A percentile compares a stretch with the other conserved stretches of the same genome.
Evolutionary conservation across 2,797 vertebrate species (phyloP).

Genomic region (Onychomys arenicola): DNA sequence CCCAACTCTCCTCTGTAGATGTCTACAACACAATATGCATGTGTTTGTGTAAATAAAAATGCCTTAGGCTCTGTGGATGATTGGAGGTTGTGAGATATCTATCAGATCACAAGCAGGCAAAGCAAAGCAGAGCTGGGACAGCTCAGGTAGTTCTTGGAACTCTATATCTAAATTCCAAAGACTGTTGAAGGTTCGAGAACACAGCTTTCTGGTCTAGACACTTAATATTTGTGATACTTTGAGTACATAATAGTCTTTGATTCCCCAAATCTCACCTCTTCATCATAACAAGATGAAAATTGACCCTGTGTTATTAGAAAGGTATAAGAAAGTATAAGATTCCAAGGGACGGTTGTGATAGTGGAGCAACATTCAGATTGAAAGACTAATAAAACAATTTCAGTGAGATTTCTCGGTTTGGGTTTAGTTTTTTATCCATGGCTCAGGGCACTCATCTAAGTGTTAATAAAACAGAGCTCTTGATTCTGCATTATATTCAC

Average conservation of each 20-base stretch:
- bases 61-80: neutral
- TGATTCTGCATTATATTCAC: conserved; percentile 35
- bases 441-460: conserved; percentile 29
- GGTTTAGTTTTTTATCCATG: conserved; percentile 25
- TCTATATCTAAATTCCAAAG: neutral
- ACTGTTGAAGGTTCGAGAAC: neutral
- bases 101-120: neutral
- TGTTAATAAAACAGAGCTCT: conserved; percentile 53
- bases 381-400: conserved; percentile 26
- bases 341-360: neutral
- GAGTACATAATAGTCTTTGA: neutral
- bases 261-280: conserved; percentile 9
- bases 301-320: neutral
- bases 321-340: neutral
- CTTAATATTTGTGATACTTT: neutral
- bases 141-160: neutral
- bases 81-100: neutral
- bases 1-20: neutral
- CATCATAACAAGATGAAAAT: neutral
- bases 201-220: neutral
- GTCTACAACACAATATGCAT: neutral
- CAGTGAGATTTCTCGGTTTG: conserved; percentile 3
- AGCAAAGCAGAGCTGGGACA: neutral
- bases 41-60: neutral
- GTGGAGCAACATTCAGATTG: neutral